Conservation (phyloP, 2,888 invertebrate genomes). For the Macrosoma leucophasiata region DNA sequence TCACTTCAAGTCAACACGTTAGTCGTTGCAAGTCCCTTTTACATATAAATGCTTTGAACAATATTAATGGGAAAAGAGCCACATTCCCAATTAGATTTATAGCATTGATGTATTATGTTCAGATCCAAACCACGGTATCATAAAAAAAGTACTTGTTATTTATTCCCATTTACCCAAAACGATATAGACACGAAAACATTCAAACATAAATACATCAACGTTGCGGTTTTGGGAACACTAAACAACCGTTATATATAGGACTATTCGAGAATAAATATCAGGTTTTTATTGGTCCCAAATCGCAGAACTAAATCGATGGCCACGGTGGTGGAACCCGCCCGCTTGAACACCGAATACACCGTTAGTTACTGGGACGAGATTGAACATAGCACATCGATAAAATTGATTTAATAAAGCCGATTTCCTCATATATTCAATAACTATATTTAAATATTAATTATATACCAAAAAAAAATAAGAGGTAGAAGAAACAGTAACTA, state of each 20-base stretch:
- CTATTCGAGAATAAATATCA: no score
- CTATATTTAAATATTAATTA: no score
- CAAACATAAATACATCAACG: conserved; percentile 2
- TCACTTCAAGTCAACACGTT: conserved; percentile 9
- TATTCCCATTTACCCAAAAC: no score
- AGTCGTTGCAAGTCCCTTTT: conserved; percentile 36
- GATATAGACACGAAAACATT: no score
- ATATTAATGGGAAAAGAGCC: conserved; percentile 39
- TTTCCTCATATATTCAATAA: no score
- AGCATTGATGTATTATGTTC: no score
- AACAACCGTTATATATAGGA: conserved; percentile 1
- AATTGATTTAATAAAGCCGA: conserved; percentile 16
- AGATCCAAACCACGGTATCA: no score
- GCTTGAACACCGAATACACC: conserved; percentile 17
- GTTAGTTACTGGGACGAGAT: conserved; percentile 35
- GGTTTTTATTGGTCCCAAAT: no score
- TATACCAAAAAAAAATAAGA: no score
- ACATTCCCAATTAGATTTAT: conserved; percentile 33
- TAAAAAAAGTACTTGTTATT: no score
- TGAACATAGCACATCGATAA: conserved; percentile 30
- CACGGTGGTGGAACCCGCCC: conserved; percentile 10
- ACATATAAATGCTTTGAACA: conserved; percentile 49
- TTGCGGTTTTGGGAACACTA: conserved; percentile 1
- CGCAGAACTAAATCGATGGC: conserved; percentile 6
- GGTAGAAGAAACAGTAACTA: no score